Evolutionary conservation across 2,797 vertebrate species (phyloP).

Genomic region (Chloroceryle amazona): DNA sequence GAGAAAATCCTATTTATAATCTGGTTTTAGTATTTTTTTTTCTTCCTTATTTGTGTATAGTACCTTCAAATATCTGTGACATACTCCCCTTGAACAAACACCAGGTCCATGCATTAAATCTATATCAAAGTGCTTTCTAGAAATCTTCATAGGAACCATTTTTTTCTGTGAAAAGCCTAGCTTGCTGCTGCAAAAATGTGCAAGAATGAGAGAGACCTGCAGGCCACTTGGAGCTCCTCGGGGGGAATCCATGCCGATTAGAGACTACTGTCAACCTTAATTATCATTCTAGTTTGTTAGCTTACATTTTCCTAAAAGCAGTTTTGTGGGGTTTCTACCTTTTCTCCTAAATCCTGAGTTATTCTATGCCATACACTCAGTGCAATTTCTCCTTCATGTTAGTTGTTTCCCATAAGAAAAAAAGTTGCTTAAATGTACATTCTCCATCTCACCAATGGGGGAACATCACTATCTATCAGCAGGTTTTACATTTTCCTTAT

Average conservation of each 20-base stretch:
- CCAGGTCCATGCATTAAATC: background rate
- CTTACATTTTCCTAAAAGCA: background rate
- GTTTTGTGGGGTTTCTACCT: background rate
- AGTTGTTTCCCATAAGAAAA: background rate
- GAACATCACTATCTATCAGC: background rate
- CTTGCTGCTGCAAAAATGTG: background rate
- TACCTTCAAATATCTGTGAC: background rate
- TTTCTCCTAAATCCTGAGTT: background rate
- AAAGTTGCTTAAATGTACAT: background rate
- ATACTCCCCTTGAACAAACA: background rate
- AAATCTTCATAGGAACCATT: background rate
- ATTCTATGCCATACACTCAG: background rate
- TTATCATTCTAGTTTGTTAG: background rate
- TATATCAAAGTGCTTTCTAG: background rate
- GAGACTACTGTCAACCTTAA: background rate
- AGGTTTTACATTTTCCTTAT: background rate
- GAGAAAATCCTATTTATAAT: background rate
- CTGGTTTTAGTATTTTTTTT: background rate
- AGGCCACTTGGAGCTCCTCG: background rate
- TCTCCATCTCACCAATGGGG: background rate
- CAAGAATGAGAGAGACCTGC: background rate
- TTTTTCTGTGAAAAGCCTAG: background rate
- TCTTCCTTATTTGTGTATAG: background rate
- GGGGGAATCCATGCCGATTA: background rate
- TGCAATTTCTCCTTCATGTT: background rate